phyloP scores from a whole-genome alignment of 2,797 vertebrate species.

The Anas capensis region DNA sequence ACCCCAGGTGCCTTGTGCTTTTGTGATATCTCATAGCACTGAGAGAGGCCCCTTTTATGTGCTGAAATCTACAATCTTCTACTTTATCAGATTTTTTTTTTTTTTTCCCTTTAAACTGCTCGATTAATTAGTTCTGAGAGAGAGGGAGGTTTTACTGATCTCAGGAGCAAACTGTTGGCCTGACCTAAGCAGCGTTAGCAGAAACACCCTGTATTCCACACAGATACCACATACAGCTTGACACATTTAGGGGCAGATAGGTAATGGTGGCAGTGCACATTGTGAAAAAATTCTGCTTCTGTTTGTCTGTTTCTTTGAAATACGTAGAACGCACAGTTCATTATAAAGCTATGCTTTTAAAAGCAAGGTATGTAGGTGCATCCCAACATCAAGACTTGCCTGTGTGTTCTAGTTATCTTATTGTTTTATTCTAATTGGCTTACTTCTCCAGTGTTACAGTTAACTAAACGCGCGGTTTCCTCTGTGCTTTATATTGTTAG shows the following conservation, averaged over 20 bases:
- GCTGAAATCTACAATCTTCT: neutral
- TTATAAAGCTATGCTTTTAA: neutral
- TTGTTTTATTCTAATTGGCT: rapidly evolving
- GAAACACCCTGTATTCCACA: neutral
- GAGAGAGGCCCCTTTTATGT: neutral
- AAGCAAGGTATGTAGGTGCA: neutral
- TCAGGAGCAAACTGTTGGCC: neutral
- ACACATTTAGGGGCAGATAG: neutral
- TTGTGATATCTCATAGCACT: neutral
- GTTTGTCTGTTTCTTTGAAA: neutral
- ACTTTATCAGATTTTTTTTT: neutral
- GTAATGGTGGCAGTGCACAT: neutral
- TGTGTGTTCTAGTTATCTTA: neutral
- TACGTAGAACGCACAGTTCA: rapidly evolving
- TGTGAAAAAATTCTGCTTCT: neutral
- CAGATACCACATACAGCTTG: rapidly evolving
- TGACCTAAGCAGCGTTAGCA: neutral
- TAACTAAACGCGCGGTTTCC: neutral
- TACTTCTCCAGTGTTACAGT: neutral
- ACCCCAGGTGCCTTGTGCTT: neutral
- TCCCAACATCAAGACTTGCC: neutral
- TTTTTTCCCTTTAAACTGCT: neutral
- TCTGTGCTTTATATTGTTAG: neutral
- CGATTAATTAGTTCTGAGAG: neutral
- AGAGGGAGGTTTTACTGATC: neutral